Conservation (phyloP, 2,113 vertebrate species). For the Butastur rufipennis region DNA sequence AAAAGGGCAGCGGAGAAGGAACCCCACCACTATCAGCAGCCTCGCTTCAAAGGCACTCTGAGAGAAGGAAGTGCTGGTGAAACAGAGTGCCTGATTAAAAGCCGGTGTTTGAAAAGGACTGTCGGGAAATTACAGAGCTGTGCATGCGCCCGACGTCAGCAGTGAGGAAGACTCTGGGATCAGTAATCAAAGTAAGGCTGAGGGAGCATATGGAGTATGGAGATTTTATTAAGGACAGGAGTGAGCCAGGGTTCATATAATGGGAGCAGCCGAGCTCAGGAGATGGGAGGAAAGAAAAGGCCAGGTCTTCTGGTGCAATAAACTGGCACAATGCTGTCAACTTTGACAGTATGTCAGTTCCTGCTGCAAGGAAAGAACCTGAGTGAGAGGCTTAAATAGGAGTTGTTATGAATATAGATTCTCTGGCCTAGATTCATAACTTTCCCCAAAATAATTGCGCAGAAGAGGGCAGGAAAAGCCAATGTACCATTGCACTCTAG, state of each 20-base stretch:
- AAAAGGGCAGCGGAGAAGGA: neutral
- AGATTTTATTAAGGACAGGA: conserved; percentile 44
- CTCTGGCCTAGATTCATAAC: neutral
- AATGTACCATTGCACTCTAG: neutral
- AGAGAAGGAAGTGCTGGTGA: conserved; percentile 36
- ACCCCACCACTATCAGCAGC: neutral
- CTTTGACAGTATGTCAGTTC: neutral
- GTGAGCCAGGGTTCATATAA: neutral
- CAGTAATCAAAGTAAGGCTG: conserved; percentile 30
- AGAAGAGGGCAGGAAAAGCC: neutral
- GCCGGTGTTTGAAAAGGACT: conserved; percentile 7
- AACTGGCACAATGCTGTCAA: neutral
- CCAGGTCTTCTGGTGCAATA: neutral
- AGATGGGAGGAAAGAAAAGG: conserved; percentile 16
- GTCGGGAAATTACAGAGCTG: conserved; percentile 33
- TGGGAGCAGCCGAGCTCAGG: neutral
- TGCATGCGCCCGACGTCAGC: neutral
- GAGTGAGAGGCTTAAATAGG: neutral
- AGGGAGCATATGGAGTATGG: conserved; percentile 33
- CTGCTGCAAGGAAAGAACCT: neutral
- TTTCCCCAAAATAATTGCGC: neutral
- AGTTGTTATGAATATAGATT: neutral
- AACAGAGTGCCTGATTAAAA: conserved; percentile 47
- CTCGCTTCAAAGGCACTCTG: neutral
- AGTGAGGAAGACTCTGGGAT: conserved; percentile 38